Base-by-base conservation (phyloP, 1,140 invertebrate genomes). In the Gerris buenoi region DNA sequence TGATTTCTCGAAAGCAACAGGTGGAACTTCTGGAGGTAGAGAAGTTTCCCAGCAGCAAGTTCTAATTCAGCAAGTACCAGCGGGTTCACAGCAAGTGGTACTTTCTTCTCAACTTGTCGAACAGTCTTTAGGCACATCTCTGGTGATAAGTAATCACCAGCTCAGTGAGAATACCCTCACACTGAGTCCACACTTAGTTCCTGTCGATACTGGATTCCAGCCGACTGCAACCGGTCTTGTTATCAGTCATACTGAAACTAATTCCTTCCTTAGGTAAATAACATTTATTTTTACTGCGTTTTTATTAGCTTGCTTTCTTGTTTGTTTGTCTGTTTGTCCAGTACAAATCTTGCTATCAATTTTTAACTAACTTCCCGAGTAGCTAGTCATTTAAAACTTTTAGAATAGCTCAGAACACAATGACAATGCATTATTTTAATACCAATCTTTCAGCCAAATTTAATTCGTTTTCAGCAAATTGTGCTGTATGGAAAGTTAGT, bases 211-310 rank as follows among this genome's bases (percentile, higher is more conserved):
- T 5, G 62, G 62, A 2, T 26, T 26, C 25, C 26, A 13, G 22
- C 62, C 22, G 2, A 10, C 62, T 26, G 2, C 62, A 14, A 10
- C 62, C 10, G 62, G 68, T 27, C 29, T 69, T 27, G 66, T 69
- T 25, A 69, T 67, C 59, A 65, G 63, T 27, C 67, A 68, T 46
- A 69, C 68, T 1, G 68, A 69, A 22, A 63, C 66, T 2, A 69
- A 69, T 56, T 69, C 65, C 26, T 66, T 69, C 22, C 18, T 59
- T 1, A 25, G 58, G 58, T 46, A 46, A 46, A n/a, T n/a, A n/a
- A n/a, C n/a, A n/a, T n/a, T n/a, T n/a, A n/a, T n/a, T n/a, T n/a
- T n/a, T n/a, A n/a, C n/a, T n/a, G n/a, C n/a, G n/a, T n/a, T n/a
- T n/a, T n/a, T n/a, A n/a, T n/a, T n/a, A n/a, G n/a, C n/a, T n/a